Evolutionary conservation across 2,888 invertebrate genomes (phyloP), one percentile per base, ranked within the genome.

Genomic region (Cerastis rubricosa): DNA sequence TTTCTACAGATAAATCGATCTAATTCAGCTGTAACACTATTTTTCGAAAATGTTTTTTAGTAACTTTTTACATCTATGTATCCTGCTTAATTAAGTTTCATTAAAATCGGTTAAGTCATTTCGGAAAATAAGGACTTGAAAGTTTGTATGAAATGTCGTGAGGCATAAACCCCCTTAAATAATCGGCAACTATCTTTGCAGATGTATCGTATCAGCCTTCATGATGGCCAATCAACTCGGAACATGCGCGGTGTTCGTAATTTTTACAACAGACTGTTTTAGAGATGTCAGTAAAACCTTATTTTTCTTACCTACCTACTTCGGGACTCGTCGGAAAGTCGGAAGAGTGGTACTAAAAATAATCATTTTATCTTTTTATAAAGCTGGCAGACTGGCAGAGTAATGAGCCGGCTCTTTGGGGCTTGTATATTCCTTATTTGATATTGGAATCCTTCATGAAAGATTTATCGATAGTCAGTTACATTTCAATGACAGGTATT

Each of bases 201-300:
- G 95, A 25, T 59, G 78, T 8, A 89, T 94, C 22, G 91, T 95
- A 65, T 91, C 93, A 0, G 83, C 87, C 1, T 92, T 93, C 66
- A 94, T 95, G 95, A 57, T 94, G n/a, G 14, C 93, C 57, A 94
- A 92, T 67, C 95, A 95, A 79, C 74, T 95, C 43, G 94, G 93
- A 57, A 94, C 94, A 78, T 94, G 95, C 78, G 90, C 93, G 0
- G 94, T 94, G 5, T 93, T 91, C 73, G 92, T 95, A 1, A 90
- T 90, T 74, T 93, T 94, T 59, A 94, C 95, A 4, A 78, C 93
- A 6, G 95, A 95, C 76, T 90, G 92, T 83, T 87, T 95, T 67
- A 90, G 94, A 74, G 95, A 95, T 88, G 95, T 95, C 65, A 92
- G 95, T 94, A 75, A 68, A 40, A 71, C 29, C 14, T n/a, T 57